Percentiles rank a stretch among this genome's conserved stretches.
phyloP scores from a whole-genome alignment of 2,888 invertebrate genomes.

The Macrophya annulata region DNA sequence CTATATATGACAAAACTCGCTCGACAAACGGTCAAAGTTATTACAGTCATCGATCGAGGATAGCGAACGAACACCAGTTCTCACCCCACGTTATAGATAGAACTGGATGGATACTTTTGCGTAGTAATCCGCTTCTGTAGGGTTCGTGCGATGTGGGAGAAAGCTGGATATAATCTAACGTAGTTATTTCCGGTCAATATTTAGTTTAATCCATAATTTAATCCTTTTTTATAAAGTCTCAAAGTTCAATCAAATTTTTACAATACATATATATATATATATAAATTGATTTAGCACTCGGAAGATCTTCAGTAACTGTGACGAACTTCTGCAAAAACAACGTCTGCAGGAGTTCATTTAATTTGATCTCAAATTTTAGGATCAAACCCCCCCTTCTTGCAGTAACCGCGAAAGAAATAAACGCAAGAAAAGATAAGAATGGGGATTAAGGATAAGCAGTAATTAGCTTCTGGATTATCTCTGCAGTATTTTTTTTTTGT shows the following conservation, averaged over 20 bases:
- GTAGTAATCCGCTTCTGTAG: too few species aligned
- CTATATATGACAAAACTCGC: constrained; percentile 28
- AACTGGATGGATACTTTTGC: background rate
- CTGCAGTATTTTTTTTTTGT: too few species aligned
- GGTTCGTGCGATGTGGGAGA: background rate
- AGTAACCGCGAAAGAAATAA: background rate
- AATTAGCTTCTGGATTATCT: constrained; percentile 27
- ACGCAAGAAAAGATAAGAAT: background rate
- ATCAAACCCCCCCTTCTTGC: background rate
- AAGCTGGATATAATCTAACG: background rate
- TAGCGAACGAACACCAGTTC: background rate
- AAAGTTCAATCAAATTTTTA: background rate
- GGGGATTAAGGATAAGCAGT: background rate
- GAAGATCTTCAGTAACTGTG: background rate
- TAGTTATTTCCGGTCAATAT: constrained; percentile 6
- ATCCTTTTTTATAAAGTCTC: background rate
- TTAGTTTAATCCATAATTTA: background rate
- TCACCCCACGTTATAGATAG: too few species aligned
- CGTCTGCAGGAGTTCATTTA: background rate
- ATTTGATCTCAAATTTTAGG: background rate
- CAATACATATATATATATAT: too few species aligned
- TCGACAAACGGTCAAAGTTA: constrained; percentile 45
- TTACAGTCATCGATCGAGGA: constrained; percentile 40
- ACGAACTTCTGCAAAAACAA: background rate
- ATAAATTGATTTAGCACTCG: background rate